phyloP scores from a whole-genome alignment of 2,113 vertebrate genomes.

The Tylochromis polylepis region DNA sequence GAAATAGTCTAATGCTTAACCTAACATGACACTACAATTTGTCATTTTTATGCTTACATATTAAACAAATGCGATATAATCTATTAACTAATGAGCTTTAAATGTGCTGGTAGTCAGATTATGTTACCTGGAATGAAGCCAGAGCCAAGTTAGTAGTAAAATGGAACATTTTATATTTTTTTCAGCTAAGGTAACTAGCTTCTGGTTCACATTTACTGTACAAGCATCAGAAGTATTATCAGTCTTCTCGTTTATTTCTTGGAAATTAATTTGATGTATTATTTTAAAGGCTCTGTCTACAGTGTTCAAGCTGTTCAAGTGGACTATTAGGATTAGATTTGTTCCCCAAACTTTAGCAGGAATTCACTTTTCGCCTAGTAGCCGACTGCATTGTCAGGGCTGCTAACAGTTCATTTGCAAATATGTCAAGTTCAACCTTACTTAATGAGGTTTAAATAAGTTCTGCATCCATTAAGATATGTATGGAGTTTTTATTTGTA shows the following conservation, averaged over 20 bases:
- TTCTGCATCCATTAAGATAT: neutral
- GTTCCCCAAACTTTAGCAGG: neutral
- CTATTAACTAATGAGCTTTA: neutral
- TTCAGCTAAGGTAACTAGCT: neutral
- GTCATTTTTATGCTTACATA: neutral
- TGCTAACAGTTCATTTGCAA: neutral
- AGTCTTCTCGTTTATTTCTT: neutral
- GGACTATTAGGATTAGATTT: neutral
- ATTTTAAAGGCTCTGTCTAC: neutral
- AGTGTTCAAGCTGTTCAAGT: neutral
- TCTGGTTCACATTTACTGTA: neutral
- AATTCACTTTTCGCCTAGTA: neutral
- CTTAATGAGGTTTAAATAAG: neutral
- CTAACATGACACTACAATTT: neutral
- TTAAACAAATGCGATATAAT: neutral
- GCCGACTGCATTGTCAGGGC: neutral
- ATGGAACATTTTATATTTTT: neutral
- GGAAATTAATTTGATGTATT: neutral
- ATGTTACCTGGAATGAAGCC: neutral
- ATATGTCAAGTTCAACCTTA: neutral
- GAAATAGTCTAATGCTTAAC: neutral
- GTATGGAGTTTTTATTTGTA: neutral
- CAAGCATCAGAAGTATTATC: neutral
- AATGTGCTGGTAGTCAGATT: neutral
- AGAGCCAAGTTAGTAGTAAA: neutral